Evolutionary conservation across 2,888 invertebrate species (phyloP), one percentile per base, ranked within the genome.

Genomic region (Rhagophthalmus giganteus): DNA sequence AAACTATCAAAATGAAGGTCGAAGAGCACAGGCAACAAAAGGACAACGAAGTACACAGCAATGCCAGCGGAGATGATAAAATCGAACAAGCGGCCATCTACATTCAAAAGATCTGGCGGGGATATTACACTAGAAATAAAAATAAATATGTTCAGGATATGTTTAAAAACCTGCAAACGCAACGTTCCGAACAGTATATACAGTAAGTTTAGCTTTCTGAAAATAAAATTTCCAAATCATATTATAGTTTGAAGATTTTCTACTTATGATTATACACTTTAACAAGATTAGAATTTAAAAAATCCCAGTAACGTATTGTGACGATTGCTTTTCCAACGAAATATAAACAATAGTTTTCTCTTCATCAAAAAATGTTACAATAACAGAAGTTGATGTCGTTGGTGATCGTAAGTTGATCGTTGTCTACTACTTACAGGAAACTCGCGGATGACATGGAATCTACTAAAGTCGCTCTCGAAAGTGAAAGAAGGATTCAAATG

Each of bases 101-200:
- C 14, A 92, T 93, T 67, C 93, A 93, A 75, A 87, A 86, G 73
- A 83, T 87, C 75, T 93, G 93, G 93, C 77, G 91, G 13, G 92
- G 93, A 0, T 92, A 89, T 72, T 81, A 85, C 33, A 86, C 88
- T 25, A 78, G 92, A 62, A 88, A 90, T 64, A 75, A 85, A 7
- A 82, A 88, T 64, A 83, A 82, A 65, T 82, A 83, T 57, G 83
- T 87, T 0, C 76, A 82, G 57, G 79, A 82, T 50, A 71, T 80
- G 54, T 75, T 80, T 52, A 81, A 88, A 61, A 85, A 85, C 15
- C 80, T 92, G 33, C 86, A 90, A 65, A 84, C 85, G 54, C 84
- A 86, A 54, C 79, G 92, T 60, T 88, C 90, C 1, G 84, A 90
- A 54, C 88, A 90, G 66, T 90, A 92, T 68, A 89, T 92, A 68